Evolutionary conservation across 2,888 invertebrate genomes (phyloP), one percentile per base, ranked within the genome.

Genomic region (Drymonia ruficornis): DNA sequence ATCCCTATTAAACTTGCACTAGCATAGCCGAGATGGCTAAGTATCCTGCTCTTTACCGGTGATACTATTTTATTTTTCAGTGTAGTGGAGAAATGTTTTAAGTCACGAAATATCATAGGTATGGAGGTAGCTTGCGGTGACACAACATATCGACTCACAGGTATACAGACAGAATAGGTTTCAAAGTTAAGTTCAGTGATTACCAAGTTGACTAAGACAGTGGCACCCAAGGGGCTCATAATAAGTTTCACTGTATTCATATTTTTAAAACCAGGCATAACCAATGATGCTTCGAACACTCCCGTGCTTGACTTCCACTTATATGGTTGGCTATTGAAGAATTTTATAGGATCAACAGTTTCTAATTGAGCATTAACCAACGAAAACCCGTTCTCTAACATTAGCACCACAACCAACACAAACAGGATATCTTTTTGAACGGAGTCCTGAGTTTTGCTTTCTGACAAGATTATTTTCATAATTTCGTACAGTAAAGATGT

Each of bases 11-110:
- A 81, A 72, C 91, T 91, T 31, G 91, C 90, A 80, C 88, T 89
- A 6, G 86, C 78, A 72, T 83, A 94, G 15, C 86, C 94, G 67
- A 90, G 78, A 53, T 81, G 70, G 52, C 77, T 86, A 16, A 95
- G 77, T 65, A 95, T 89, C 63, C 89, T 87, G 65, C 93, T 92
- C 51, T 94, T 94, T 42, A 94, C 87, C 29, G 95, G 93, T 34
- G 91, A 84, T 38, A 93, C 71, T 23, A 95, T 65, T 52, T 87
- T 81, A 62, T 95, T 91, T 67, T 95, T 95, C 56, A 95, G 86
- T 52, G 84, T 88, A 40, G 78, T 70, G 9, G 92, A 87, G 23
- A 94, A 80, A 65, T 93, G 89, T 64, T 89, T 89, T 40, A 94
- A 63, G 52, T 90, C 86, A 29, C 82, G 76, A 68, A 86, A 91